These are phyloP conservation scores for Coracias cyanogaster DNA, from an alignment of 2,797 vertebrate genomes.

Conservation along the genomic window DNA sequence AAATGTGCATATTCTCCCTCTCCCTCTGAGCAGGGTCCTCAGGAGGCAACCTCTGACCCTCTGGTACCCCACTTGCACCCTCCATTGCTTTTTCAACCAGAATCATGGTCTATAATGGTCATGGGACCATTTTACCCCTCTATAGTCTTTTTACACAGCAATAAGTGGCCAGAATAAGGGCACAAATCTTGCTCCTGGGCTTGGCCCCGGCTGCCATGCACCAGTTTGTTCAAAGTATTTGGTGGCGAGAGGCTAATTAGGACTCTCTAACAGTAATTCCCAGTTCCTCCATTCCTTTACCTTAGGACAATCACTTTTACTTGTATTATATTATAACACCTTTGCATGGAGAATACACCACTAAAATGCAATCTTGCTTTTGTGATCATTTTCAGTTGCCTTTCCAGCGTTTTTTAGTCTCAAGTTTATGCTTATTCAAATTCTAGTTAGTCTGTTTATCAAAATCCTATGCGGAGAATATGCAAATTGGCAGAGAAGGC, in stretches of 20 bases:
- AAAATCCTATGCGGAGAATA: not conserved
- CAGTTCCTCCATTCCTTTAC: not conserved
- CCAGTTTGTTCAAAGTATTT: not conserved
- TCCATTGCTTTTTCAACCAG: not conserved
- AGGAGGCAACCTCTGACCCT: not conserved
- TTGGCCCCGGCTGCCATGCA: not conserved
- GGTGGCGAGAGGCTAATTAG: not conserved
- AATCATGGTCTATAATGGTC: not conserved
- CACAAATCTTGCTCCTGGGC: not conserved
- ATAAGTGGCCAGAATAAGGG: not conserved
- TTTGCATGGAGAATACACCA: not conserved
- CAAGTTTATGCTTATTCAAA: constrained; percentile 18
- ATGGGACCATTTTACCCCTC: not conserved
- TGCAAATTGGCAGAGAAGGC: not conserved
- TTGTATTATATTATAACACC: not conserved
- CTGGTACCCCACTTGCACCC: not conserved
- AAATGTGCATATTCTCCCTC: fast-evolving
- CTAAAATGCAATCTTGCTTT: not conserved
- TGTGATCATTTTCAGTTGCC: not conserved
- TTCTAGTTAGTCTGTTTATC: constrained; percentile 1
- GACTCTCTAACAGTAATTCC: not conserved
- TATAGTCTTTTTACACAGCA: not conserved
- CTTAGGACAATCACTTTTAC: not conserved
- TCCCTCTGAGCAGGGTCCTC: not conserved
- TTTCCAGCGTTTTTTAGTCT: not conserved